Percentiles rank a stretch among this genome's conserved stretches.
Conservation (phyloP, 2,113 vertebrate species). For the Pseudorhombus dupliciocellatus region DNA sequence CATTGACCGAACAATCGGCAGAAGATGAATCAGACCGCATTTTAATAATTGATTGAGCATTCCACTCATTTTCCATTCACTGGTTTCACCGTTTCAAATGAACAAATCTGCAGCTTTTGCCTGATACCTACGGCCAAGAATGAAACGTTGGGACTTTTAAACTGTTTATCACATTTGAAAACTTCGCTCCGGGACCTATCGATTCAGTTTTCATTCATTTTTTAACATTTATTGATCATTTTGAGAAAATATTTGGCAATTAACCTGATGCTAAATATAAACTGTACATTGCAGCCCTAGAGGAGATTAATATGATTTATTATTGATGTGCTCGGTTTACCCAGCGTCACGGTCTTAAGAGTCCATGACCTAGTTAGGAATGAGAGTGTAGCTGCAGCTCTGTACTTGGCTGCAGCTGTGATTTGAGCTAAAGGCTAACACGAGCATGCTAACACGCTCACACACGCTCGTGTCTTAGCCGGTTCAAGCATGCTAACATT, state of each 20-base stretch:
- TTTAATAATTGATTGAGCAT: background rate
- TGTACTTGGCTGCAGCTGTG: background rate
- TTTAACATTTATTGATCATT: background rate
- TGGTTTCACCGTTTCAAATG: background rate
- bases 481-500: too few relatives aligned
- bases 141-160: background rate
- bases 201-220: background rate
- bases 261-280: background rate
- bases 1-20: background rate
- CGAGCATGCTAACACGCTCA: background rate
- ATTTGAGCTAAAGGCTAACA: background rate
- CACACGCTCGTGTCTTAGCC: background rate
- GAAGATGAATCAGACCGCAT: background rate
- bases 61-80: background rate
- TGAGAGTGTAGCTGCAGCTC: background rate
- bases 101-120: background rate
- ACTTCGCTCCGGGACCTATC: background rate
- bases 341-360: background rate
- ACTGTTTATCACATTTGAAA: background rate
- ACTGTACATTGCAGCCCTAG: background rate
- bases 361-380: conserved; percentile 5
- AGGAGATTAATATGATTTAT: conserved; percentile 5
- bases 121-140: background rate
- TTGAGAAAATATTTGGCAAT: background rate
- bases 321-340: background rate